Evolutionary conservation across 2,113 vertebrate species (phyloP).

Genomic region (Cottus gobio): DNA sequence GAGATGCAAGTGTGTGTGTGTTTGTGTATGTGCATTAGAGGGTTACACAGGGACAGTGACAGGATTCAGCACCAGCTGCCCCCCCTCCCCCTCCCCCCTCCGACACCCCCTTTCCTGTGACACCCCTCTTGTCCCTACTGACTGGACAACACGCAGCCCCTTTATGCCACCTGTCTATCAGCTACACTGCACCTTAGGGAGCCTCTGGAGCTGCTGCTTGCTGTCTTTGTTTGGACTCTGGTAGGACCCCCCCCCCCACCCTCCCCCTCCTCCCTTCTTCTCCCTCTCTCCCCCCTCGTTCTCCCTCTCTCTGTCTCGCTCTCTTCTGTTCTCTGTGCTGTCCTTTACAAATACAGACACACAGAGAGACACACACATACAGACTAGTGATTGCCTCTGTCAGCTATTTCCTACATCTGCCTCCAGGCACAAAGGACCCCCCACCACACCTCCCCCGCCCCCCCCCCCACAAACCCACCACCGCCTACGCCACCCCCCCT

Average conservation of each 20-base stretch:
- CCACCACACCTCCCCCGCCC: not conserved
- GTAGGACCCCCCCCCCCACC: conserved; percentile 30
- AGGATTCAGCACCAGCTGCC: conserved; percentile 82
- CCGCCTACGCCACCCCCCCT: not conserved
- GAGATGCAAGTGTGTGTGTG: conserved; percentile 25
- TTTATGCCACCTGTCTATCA: conserved; percentile 84
- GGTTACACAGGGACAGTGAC: conserved; percentile 75
- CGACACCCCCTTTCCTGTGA: conserved; percentile 33
- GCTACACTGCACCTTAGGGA: conserved; percentile 77
- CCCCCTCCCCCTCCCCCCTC: conserved; percentile 27
- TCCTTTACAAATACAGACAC: conserved; percentile 71
- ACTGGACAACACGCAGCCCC: conserved; percentile 79
- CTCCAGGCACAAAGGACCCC: conserved; percentile 64
- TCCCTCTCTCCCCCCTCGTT: conserved; percentile 33
- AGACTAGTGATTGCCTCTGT: conserved; percentile 71
- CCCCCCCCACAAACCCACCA: not conserved
- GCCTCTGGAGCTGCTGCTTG: conserved; percentile 70
- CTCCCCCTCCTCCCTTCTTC: conserved; percentile 3
- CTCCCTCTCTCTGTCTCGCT: conserved; percentile 35
- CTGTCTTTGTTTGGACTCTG: conserved; percentile 77
- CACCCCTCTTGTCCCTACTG: conserved; percentile 71
- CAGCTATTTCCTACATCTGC: conserved; percentile 76
- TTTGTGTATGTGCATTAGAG: conserved; percentile 61
- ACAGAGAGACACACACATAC: conserved; percentile 61
- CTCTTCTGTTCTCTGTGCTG: conserved; percentile 43